A percentile compares a stretch with the other conserved stretches of the same genome.
Evolutionary conservation across 2,888 invertebrate species (phyloP).

Genomic region (Cataglyphis livida): DNA sequence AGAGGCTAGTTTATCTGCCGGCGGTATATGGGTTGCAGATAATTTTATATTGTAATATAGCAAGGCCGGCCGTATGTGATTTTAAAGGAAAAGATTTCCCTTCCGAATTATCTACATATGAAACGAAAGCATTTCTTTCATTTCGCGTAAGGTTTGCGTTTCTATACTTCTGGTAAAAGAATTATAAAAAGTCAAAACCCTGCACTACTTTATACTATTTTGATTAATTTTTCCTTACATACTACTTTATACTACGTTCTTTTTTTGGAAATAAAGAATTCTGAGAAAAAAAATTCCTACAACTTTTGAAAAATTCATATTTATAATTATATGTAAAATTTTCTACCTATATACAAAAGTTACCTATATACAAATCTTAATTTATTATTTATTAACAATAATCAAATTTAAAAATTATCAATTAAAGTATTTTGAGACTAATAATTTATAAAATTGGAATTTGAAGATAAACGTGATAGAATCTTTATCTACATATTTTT

Average conservation of each 20-base stretch:
- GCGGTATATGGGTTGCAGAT: constrained; percentile 67
- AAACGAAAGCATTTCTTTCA: constrained; percentile 8
- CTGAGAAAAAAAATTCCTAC: not conserved
- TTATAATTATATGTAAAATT: not conserved
- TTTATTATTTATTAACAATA: not conserved
- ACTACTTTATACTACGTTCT: too few relatives aligned
- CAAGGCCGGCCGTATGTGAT: constrained; percentile 2
- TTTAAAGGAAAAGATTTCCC: constrained; percentile 19
- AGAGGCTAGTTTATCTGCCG: constrained; percentile 66
- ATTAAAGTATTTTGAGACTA: not conserved
- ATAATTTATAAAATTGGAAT: not conserved
- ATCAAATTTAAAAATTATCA: not conserved
- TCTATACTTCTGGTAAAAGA: not conserved
- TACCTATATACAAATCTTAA: not conserved
- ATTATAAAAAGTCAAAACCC: constrained; percentile 6
- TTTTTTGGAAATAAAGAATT: not conserved
- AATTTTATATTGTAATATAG: constrained; percentile 67
- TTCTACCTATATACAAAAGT: not conserved
- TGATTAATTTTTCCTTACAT: not conserved
- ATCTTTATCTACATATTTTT: not conserved
- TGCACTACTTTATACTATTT: not conserved
- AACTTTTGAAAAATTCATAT: too few relatives aligned
- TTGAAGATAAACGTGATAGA: not conserved
- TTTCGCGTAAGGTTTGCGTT: not conserved
- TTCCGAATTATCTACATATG: not conserved